Conservation (phyloP, 2,888 invertebrate species). For the Xylophagus ater region DNA sequence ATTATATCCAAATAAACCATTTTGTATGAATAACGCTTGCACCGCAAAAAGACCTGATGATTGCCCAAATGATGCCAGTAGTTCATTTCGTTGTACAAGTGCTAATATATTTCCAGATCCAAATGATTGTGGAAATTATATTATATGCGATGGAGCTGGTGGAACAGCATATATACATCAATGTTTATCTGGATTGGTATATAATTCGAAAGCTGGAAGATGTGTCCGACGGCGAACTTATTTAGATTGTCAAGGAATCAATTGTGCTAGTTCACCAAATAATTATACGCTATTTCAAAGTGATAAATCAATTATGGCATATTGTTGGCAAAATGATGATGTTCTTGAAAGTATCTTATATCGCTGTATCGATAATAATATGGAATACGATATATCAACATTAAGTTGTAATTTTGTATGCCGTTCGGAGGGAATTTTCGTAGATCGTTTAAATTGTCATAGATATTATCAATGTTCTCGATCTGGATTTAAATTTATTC, state of each 20-base stretch:
- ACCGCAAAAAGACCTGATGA: too few relatives aligned
- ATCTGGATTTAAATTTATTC: neutral
- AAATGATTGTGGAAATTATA: constrained; percentile 13
- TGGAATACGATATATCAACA: constrained; percentile 5
- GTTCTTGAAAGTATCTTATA: constrained; percentile 1
- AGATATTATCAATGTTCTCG: constrained; percentile 13
- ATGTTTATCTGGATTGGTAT: constrained; percentile 12
- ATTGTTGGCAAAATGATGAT: neutral
- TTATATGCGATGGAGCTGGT: constrained; percentile 9
- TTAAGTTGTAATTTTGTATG: constrained; percentile 10
- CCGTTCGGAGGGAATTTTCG: constrained; percentile 9
- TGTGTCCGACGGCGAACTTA: constrained; percentile 5
- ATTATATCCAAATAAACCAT: constrained; percentile 1
- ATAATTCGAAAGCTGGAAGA: constrained; percentile 6
- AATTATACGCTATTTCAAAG: constrained; percentile 2
- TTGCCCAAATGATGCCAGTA: neutral
- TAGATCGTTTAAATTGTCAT: constrained; percentile 9
- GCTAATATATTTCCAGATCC: constrained; percentile 38
- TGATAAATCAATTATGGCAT: constrained; percentile 7
- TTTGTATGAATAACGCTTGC: constrained; percentile 6
- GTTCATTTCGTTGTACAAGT: constrained; percentile 8
- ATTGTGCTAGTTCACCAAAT: constrained; percentile 7
- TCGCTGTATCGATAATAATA: constrained; percentile 10
- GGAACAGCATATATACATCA: neutral
- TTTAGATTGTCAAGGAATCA: constrained; percentile 12